A percentile compares a stretch with the other conserved stretches of the same genome.
Evolutionary conservation across 2,888 invertebrate genomes (phyloP).

Genomic region (Acleris laterana): DNA sequence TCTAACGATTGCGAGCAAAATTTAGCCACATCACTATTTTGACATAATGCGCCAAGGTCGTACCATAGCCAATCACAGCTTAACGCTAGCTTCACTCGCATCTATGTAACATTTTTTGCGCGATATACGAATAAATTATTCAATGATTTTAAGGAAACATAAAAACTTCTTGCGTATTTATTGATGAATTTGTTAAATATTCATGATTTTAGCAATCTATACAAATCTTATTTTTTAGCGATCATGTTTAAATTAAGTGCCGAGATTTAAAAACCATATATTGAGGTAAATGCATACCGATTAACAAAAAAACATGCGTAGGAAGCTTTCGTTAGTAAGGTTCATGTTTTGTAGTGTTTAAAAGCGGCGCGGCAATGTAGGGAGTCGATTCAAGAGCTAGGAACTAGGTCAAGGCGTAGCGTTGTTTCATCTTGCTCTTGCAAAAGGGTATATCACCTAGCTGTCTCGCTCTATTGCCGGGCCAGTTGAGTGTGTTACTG

Average conservation of each 20-base stretch:
- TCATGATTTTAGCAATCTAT: conserved; percentile 2
- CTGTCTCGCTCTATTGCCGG: conserved; percentile 29
- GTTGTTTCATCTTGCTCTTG: conserved; percentile 53
- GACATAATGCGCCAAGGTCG: conserved; percentile 74
- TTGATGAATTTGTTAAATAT: conserved; percentile 3
- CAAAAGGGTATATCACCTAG: conserved; percentile 40
- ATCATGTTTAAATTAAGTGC: too few species aligned
- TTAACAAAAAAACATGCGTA: background rate
- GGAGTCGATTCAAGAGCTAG: conserved; percentile 41
- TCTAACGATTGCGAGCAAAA: background rate
- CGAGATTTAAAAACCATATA: too few species aligned
- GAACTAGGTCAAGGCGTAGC: conserved; percentile 62
- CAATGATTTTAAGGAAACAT: conserved; percentile 9
- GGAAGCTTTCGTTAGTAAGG: conserved; percentile 22
- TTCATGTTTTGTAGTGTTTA: conserved; percentile 43
- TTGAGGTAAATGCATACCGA: background rate
- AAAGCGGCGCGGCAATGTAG: conserved; percentile 51
- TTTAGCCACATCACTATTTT: conserved; percentile 55
- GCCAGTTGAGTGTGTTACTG: conserved; percentile 40
- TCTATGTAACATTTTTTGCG: conserved; percentile 47
- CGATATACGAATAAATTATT: conserved; percentile 44
- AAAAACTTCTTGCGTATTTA: conserved; percentile 3
- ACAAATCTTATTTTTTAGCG: too few species aligned
- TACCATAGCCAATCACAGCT: conserved; percentile 58
- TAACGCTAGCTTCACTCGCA: conserved; percentile 56